Evolutionary conservation across 2,888 invertebrate species (phyloP), one percentile per base, ranked within the genome.

Genomic region (Dryobota labecula): DNA sequence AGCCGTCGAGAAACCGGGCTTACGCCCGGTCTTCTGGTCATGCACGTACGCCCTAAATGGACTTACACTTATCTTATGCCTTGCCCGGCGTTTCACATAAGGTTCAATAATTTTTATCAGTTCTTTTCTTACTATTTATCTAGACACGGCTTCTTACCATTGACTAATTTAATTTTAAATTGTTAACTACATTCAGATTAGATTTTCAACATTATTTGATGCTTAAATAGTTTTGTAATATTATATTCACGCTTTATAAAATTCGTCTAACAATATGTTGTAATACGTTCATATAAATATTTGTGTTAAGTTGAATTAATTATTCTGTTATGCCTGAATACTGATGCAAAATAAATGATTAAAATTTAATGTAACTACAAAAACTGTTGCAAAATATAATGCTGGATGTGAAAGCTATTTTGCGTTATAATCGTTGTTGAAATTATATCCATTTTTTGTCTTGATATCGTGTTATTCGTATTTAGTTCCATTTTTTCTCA

Each of bases 321-420:
- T 24, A 61, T 43, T 73, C 11, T 30, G n/a, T 30, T 63, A 45
- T 6, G 63, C 45, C 15, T 54, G 51, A 62, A 41, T 54, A 13
- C 15, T 45, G 36, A 53, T 53, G 13, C 2, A 53, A 53, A 73
- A 53, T 3, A 38, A 62, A 61, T 11, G 45, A 45, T 24, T 38
- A 7, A 41, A 20, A 27, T 41, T 27, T 5, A n/a, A 47, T 38
- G 0, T n/a, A 20, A 27, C 6, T n/a, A 38, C 18, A 30, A 36
- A 70, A 70, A 30, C n/a, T 18, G 6, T 45, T 18, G 27, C 9
- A 7, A 2, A 54, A 20, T 53, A 30, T 36, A 6, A n/a, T 69
- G 3, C 13, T 43, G 8, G 15, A 33, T 33, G 1, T 13, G 4
- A 70, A 53, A 45, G 0, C 27, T 53, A 27, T 27, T 36, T n/a